Percentiles rank a stretch among this genome's conserved stretches.
Evolutionary conservation across 1,140 invertebrate genomes (phyloP).

Genomic region (Aphis craccivora): DNA sequence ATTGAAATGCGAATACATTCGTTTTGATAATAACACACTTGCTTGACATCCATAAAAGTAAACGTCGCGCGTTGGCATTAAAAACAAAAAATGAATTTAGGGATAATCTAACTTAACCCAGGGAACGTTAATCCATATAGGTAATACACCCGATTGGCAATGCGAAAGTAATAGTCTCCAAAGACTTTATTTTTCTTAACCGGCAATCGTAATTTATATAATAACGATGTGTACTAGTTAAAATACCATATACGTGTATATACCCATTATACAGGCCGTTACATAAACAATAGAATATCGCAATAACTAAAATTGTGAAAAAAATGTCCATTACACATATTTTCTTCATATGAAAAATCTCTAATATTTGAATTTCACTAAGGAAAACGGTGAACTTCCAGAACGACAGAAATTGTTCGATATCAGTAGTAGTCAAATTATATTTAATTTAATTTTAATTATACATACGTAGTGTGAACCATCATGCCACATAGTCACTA

Average conservation of each 20-base stretch:
- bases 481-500: background rate
- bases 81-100: background rate
- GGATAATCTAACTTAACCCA: too few relatives aligned
- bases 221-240: background rate
- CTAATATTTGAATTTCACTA: background rate
- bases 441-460: background rate
- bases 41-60: background rate
- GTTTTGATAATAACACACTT: background rate
- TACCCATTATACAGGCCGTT: background rate
- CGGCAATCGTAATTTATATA: background rate
- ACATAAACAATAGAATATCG: background rate
- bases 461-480: constrained; percentile 3
- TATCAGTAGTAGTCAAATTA: background rate
- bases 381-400: background rate
- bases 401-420: background rate
- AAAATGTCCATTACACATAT: background rate
- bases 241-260: background rate
- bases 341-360: background rate
- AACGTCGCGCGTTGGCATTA: background rate
- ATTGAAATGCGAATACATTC: background rate
- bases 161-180: background rate
- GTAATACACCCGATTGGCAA: background rate
- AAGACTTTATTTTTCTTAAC: background rate
- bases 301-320: background rate
- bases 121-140: background rate